Evolutionary conservation across 2,888 invertebrate species (phyloP).

Genomic region (Harmothoe impar): DNA sequence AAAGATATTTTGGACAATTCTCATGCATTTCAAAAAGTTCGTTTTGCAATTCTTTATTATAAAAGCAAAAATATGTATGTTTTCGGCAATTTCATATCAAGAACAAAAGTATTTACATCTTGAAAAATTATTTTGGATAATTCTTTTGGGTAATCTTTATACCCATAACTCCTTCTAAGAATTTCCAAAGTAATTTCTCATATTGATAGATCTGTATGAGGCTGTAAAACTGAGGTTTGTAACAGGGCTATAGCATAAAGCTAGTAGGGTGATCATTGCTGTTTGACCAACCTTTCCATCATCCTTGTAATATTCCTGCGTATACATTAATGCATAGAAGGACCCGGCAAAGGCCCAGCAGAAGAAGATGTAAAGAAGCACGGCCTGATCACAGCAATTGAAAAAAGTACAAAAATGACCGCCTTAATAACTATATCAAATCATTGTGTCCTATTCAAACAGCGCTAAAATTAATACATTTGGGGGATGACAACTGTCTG

Average conservation of each 20-base stretch:
- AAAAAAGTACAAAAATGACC: background rate
- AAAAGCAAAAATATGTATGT: too few relatives aligned
- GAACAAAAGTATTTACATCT: too few relatives aligned
- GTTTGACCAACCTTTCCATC: conserved; percentile 9
- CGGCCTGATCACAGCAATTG: conserved; percentile 70
- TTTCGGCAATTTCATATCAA: too few relatives aligned
- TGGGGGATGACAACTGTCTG: too few relatives aligned
- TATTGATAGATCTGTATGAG: background rate
- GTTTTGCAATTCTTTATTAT: too few relatives aligned
- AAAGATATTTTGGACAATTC: background rate
- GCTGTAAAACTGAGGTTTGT: background rate
- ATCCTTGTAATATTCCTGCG: conserved; percentile 68
- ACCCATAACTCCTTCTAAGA: too few relatives aligned
- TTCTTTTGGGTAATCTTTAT: too few relatives aligned
- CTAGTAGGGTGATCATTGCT: background rate
- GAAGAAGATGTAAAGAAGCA: conserved; percentile 76
- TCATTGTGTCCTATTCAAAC: background rate
- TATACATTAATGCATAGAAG: conserved; percentile 73
- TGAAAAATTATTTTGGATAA: too few relatives aligned
- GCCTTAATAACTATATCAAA: too few relatives aligned
- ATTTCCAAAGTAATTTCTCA: too few relatives aligned
- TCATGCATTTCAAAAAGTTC: too few relatives aligned
- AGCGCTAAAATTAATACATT: background rate
- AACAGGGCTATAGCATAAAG: too few relatives aligned
- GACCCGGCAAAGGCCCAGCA: conserved; percentile 76